phyloP scores from a whole-genome alignment of 2,113 vertebrate genomes.

The Fregetta grallaria region DNA sequence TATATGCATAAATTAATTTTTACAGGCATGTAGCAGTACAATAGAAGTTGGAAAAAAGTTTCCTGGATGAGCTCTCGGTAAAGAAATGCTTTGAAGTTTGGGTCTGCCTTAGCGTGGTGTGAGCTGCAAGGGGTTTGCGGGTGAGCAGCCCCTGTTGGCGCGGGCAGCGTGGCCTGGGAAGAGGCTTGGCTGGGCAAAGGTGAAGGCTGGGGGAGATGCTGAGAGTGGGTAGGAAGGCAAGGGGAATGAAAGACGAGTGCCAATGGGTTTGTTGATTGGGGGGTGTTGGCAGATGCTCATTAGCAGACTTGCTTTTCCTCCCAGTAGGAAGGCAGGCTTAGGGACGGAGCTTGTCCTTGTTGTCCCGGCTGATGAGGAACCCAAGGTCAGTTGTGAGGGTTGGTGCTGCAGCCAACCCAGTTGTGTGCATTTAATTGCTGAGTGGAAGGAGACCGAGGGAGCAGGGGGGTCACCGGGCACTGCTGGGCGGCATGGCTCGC shows the following conservation, averaged over 20 bases:
- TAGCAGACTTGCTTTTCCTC: not conserved
- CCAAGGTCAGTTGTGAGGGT: accelerated
- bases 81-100: not conserved
- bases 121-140: not conserved
- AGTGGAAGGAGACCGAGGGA: not conserved
- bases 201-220: not conserved
- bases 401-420: not conserved
- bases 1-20: not conserved
- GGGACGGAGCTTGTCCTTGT: not conserved
- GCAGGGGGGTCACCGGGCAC: accelerated
- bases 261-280: not conserved
- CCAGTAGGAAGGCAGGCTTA: accelerated
- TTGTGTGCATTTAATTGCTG: accelerated
- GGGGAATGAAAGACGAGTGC: not conserved
- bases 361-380: accelerated
- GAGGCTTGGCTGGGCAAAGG: not conserved
- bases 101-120: not conserved
- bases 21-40: not conserved
- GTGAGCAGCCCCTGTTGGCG: not conserved
- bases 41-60: not conserved
- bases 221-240: not conserved
- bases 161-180: accelerated
- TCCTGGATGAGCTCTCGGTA: not conserved
- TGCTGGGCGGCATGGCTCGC: accelerated
- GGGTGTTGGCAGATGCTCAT: not conserved